phyloP scores from a whole-genome alignment of 2,113 vertebrate genomes.

The Synchiropus splendidus region DNA sequence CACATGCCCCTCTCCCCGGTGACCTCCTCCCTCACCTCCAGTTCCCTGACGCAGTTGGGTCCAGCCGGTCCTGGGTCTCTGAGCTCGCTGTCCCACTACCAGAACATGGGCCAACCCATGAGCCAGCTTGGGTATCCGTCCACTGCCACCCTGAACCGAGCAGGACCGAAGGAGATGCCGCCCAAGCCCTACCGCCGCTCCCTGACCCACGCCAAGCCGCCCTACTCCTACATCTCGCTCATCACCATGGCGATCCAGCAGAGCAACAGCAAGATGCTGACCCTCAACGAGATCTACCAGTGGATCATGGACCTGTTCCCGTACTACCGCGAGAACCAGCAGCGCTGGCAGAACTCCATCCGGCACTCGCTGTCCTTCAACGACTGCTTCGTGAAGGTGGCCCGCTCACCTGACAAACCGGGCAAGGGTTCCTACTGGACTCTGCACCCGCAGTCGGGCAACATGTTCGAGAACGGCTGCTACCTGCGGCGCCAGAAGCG shows the following conservation, averaged over 20 bases:
- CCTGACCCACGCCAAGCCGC: constrained; percentile 82
- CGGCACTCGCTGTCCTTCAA: constrained; percentile 90
- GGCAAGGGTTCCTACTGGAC: constrained; percentile 90
- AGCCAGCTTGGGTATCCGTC: constrained; percentile 68
- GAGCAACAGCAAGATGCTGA: constrained; percentile 84
- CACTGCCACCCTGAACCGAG: constrained; percentile 53
- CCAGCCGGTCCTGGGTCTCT: constrained; percentile 55
- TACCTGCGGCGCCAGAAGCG: constrained; percentile 85
- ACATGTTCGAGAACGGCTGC: constrained; percentile 91
- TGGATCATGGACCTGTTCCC: constrained; percentile 96
- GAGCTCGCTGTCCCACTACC: constrained; percentile 69
- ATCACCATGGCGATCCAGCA: constrained; percentile 93
- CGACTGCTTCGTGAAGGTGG: constrained; percentile 87
- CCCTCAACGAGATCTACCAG: constrained; percentile 88
- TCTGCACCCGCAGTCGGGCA: constrained; percentile 82
- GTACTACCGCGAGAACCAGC: constrained; percentile 85
- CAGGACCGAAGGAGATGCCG: constrained; percentile 73
- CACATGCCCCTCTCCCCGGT: constrained; percentile 71
- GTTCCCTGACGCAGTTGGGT: constrained; percentile 64
- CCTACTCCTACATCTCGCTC: constrained; percentile 88
- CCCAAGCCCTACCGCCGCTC: constrained; percentile 78
- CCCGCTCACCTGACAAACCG: constrained; percentile 80
- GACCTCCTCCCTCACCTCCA: constrained; percentile 63
- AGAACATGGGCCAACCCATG: constrained; percentile 69
- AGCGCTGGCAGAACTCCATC: constrained; percentile 90